Percentiles rank a stretch among this genome's conserved stretches.
phyloP scores from a whole-genome alignment of 2,888 invertebrate species.

The Drosophila neutralis region DNA sequence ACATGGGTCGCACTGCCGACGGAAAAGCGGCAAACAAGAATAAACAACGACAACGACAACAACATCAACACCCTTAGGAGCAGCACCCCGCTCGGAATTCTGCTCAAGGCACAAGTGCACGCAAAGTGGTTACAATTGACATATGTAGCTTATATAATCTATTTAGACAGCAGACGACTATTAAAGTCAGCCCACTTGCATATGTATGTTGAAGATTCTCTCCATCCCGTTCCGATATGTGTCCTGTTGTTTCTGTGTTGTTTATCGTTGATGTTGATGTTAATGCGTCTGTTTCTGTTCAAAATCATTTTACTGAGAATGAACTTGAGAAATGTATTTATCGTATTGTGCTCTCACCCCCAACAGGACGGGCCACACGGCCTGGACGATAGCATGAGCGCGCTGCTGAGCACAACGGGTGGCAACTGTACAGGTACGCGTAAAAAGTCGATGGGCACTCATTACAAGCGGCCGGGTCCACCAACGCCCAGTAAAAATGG shows the following conservation, averaged over 20 bases:
- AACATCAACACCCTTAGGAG: conserved; percentile 15
- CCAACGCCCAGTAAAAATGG: conserved; percentile 95
- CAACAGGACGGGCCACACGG: conserved; percentile 77
- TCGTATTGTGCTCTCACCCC: conserved; percentile 1
- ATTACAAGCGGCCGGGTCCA: conserved; percentile 93
- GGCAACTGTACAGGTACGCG: conserved; percentile 81
- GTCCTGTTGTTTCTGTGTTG: conserved; percentile 15
- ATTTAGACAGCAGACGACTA: not conserved
- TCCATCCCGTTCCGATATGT: conserved; percentile 7
- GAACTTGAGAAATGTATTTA: not conserved
- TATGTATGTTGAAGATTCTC: conserved; percentile 10
- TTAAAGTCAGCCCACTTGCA: not conserved
- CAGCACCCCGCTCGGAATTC: not conserved
- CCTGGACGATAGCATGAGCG: conserved; percentile 83
- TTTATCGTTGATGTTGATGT: conserved; percentile 7
- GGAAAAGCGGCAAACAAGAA: conserved; percentile 15
- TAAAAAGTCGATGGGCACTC: conserved; percentile 87
- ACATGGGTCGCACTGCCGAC: not conserved
- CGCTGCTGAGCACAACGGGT: conserved; percentile 83
- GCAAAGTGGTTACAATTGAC: not conserved
- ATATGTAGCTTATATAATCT: not conserved
- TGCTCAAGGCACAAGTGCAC: conserved; percentile 1
- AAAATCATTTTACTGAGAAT: not conserved
- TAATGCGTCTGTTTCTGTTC: conserved; percentile 16
- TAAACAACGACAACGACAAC: conserved; percentile 17